These are phyloP conservation scores for Aotus griseimembra DNA, from an alignment of 2,797 vertebrate genomes.

Conservation along the genomic window DNA sequence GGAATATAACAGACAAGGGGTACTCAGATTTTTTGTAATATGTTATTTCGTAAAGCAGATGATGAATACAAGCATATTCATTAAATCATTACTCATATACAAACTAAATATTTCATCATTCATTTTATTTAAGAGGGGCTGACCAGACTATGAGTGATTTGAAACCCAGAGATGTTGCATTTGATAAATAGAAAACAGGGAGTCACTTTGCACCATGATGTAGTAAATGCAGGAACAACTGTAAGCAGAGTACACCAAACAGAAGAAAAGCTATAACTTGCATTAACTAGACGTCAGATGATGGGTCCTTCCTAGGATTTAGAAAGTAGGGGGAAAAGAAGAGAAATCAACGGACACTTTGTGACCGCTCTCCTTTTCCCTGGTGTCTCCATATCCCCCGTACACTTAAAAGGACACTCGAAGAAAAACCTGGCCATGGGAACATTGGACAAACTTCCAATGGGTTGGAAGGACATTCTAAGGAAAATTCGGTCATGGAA, in stretches of 20 bases:
- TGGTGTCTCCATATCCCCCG: background rate
- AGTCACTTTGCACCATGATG: background rate
- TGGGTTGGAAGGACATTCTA: background rate
- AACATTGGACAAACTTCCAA: background rate
- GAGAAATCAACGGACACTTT: background rate
- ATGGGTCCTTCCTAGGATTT: background rate
- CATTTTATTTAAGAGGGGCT: background rate
- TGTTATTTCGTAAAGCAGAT: constrained; percentile 5
- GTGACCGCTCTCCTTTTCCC: background rate
- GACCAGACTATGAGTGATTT: background rate
- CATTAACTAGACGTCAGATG: background rate
- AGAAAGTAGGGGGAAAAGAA: background rate
- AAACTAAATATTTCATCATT: background rate
- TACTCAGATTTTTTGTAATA: background rate
- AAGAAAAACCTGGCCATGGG: background rate
- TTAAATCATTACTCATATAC: constrained; percentile 18
- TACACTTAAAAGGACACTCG: background rate
- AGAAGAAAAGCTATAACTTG: background rate
- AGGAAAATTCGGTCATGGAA: background rate
- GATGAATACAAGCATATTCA: background rate
- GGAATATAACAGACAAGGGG: background rate
- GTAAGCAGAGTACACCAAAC: background rate
- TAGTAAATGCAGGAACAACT: background rate
- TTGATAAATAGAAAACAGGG: background rate
- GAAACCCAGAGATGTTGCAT: background rate